Percentiles rank a stretch among this genome's conserved stretches.
Evolutionary conservation across 2,888 invertebrate species (phyloP).

Genomic region (Tetrapedia diversipes): DNA sequence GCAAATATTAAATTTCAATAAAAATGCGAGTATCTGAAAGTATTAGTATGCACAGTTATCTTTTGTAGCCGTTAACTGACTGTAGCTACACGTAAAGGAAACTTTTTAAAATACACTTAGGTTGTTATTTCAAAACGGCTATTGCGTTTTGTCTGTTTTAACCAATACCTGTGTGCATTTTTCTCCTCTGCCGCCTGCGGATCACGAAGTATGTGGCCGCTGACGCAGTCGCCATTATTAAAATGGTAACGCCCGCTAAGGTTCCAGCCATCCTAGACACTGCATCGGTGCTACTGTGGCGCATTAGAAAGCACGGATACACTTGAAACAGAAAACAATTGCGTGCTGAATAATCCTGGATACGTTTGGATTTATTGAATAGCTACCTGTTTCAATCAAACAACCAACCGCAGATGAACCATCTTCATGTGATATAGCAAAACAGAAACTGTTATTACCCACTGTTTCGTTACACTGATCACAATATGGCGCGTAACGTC

Average conservation of each 20-base stretch:
- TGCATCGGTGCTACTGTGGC: neutral
- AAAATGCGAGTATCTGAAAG: too few relatives aligned
- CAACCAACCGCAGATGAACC: slow-evolving; percentile 23
- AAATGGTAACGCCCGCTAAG: slow-evolving; percentile 2
- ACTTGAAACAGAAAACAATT: slow-evolving; percentile 25
- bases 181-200: slow-evolving; percentile 21
- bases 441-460: slow-evolving; percentile 39
- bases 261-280: slow-evolving; percentile 2
- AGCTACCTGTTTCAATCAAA: slow-evolving; percentile 53
- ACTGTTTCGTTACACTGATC: slow-evolving; percentile 10
- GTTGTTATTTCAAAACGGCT: too few relatives aligned
- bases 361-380: neutral
- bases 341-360: neutral
- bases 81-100: too few relatives aligned
- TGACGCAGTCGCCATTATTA: neutral
- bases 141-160: too few relatives aligned
- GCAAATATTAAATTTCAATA: too few relatives aligned
- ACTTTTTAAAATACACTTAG: too few relatives aligned
- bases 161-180: slow-evolving; percentile 37
- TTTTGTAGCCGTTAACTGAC: too few relatives aligned
- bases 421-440: slow-evolving; percentile 9
- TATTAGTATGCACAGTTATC: too few relatives aligned
- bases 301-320: slow-evolving; percentile 35
- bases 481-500: slow-evolving; percentile 21
- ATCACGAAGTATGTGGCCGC: slow-evolving; percentile 6